Evolutionary conservation across 2,888 invertebrate genomes (phyloP).

Genomic region (Notocelia uddmanniana): DNA sequence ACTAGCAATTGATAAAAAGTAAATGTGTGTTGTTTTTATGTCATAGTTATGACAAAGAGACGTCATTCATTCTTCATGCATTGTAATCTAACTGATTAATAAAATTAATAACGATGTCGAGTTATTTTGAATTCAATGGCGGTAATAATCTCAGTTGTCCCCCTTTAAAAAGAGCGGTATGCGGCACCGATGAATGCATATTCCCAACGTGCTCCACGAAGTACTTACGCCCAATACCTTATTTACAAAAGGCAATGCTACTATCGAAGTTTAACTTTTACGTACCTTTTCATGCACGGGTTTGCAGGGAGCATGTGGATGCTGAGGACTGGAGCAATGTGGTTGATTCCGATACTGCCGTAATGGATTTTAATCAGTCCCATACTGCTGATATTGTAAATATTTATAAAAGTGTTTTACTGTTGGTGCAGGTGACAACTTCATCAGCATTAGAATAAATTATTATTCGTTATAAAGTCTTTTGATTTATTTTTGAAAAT

Average conservation of each 20-base stretch:
- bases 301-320: constrained; percentile 23
- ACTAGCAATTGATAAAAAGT: constrained; percentile 20
- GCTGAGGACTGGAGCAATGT: constrained; percentile 26
- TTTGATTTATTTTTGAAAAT: constrained; percentile 19
- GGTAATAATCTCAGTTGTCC: constrained; percentile 2
- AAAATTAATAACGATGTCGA: constrained; percentile 21
- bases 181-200: constrained; percentile 8
- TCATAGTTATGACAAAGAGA: constrained; percentile 6
- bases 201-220: constrained; percentile 18
- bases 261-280: constrained; percentile 19
- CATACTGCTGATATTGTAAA: constrained; percentile 24
- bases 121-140: constrained; percentile 1
- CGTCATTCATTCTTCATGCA: constrained; percentile 9
- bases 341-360: constrained; percentile 25
- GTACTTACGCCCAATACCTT: constrained; percentile 14
- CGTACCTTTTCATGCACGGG: constrained; percentile 10
- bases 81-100: constrained; percentile 13
- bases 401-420: constrained; percentile 27
- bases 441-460: constrained; percentile 24
- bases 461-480: constrained; percentile 18
- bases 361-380: constrained; percentile 24
- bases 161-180: constrained; percentile 15
- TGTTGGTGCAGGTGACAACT: constrained; percentile 21
- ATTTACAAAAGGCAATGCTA: constrained; percentile 18
- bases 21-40: constrained; percentile 11